Evolutionary conservation across 2,888 invertebrate species (phyloP), one percentile per base, ranked within the genome.

Genomic region (Hecatera dysodea): DNA sequence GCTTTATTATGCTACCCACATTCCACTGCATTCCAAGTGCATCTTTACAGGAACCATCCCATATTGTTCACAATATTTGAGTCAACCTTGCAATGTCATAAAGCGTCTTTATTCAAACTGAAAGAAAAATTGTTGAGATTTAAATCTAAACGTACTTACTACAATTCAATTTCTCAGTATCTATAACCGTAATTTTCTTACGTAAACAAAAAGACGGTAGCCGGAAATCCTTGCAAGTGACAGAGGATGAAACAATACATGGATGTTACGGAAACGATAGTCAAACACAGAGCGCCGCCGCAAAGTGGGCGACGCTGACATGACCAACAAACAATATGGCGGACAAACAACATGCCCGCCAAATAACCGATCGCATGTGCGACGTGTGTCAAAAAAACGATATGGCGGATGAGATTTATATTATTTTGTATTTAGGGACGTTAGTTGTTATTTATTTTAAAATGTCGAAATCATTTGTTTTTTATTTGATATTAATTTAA

Each of bases 271-370:
- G 53, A 48, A 65, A 65, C 64, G 71, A 67, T 67, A 78, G 63
- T 78, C 65, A 78, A 78, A 73, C 78, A 78, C 53, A 64, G 67
- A 19, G 27, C 50, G 56, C 36, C n/a, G 46, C 39, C 60, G 44
- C 61, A 55, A 73, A 67, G 68, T 50, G 78, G 64, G 52, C 48
- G 65, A 65, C 36, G 44, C 36, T 17, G 67, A 63, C 56, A 72
- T 42, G 66, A 19, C 50, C 57, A 12, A 12, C 52, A 59, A 46
- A 52, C 24, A 72, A 72, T 19, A 72, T 67, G 67, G 29, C 29
- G n/a, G 19, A 17, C 52, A 59, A 46, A 52, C 27, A 72, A 72
- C n/a, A 72, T 67, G 67, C 48, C 52, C 39, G 50, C 36, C 59
- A 60, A 75, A 65, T 65, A 65, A 66, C 50, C 61, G 62, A 78